Percentiles rank a stretch among this genome's conserved stretches.
These are phyloP conservation scores for Drosophila tropicalis DNA, from an alignment of 1,140 invertebrate genomes.

Conservation along the genomic window DNA sequence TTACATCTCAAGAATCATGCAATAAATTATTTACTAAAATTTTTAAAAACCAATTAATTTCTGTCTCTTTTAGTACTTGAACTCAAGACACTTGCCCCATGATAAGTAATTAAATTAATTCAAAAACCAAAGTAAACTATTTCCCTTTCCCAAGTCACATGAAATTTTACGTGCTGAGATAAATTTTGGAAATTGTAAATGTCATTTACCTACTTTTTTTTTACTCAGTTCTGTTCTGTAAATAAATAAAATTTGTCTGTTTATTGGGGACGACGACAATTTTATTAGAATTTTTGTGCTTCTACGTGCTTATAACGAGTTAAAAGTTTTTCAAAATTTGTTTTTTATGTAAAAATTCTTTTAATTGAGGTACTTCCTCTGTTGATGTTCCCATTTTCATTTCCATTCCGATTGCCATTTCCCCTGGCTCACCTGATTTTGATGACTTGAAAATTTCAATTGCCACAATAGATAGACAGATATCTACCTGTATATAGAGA, in stretches of 20 bases:
- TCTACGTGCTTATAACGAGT: slow-evolving; percentile 40
- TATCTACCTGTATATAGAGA: neutral
- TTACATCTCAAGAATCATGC: too few relatives aligned
- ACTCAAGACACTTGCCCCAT: too few relatives aligned
- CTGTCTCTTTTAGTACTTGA: too few relatives aligned
- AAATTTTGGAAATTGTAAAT: neutral
- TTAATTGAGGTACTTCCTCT: slow-evolving; percentile 23
- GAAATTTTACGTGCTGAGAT: slow-evolving; percentile 4
- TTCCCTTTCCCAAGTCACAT: neutral
- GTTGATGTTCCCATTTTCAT: neutral
- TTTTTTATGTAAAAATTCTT: slow-evolving; percentile 4
- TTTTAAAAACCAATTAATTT: too few relatives aligned
- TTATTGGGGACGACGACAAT: slow-evolving; percentile 27
- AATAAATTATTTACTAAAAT: too few relatives aligned
- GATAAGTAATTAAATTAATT: neutral
- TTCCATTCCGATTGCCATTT: neutral
- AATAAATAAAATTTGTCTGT: neutral
- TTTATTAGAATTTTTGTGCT: slow-evolving; percentile 21
- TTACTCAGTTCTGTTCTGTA: neutral
- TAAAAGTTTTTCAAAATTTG: neutral
- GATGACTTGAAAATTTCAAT: slow-evolving; percentile 6
- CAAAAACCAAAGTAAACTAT: neutral
- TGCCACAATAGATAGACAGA: neutral
- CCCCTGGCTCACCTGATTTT: neutral
- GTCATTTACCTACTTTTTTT: slow-evolving; percentile 17